Evolutionary conservation across 2,888 invertebrate species (phyloP).

Genomic region (Diploptera punctata): DNA sequence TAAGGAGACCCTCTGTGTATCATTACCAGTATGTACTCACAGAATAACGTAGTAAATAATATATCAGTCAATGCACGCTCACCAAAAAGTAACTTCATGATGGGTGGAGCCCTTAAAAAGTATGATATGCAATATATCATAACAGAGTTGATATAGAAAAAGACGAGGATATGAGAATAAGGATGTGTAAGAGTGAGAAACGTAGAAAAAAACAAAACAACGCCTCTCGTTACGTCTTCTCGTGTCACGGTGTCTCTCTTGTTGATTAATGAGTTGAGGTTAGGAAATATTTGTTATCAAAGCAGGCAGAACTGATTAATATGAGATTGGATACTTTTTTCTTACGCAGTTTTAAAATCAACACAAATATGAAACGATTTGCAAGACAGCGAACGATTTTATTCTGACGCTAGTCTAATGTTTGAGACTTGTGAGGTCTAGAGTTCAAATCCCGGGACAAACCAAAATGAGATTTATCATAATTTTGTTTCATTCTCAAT

Average conservation of each 20-base stretch:
- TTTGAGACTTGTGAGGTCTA: too few species aligned
- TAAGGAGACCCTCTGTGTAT: too few species aligned
- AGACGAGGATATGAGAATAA: neutral
- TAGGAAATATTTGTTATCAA: constrained; percentile 39
- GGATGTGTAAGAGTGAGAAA: neutral
- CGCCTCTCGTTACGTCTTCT: constrained; percentile 9
- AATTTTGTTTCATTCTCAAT: too few species aligned
- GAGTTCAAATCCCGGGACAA: too few species aligned
- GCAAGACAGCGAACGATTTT: too few species aligned
- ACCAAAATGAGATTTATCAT: too few species aligned
- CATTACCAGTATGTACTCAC: neutral
- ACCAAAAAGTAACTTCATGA: neutral
- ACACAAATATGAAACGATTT: too few species aligned
- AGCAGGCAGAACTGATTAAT: constrained; percentile 38
- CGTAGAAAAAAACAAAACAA: neutral
- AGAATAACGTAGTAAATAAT: neutral
- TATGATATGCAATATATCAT: constrained; percentile 21
- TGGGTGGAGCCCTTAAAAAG: constrained; percentile 18
- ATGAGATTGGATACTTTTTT: constrained; percentile 2
- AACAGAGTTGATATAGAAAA: neutral
- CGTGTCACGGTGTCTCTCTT: constrained; percentile 8
- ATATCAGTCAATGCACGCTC: constrained; percentile 5
- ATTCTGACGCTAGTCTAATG: too few species aligned
- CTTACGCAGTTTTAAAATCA: too few species aligned
- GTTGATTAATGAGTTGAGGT: constrained; percentile 32